Percentiles rank a stretch among this genome's conserved stretches.
Conservation (phyloP, 2,113 vertebrate species). For the Chionodraco myersi region DNA sequence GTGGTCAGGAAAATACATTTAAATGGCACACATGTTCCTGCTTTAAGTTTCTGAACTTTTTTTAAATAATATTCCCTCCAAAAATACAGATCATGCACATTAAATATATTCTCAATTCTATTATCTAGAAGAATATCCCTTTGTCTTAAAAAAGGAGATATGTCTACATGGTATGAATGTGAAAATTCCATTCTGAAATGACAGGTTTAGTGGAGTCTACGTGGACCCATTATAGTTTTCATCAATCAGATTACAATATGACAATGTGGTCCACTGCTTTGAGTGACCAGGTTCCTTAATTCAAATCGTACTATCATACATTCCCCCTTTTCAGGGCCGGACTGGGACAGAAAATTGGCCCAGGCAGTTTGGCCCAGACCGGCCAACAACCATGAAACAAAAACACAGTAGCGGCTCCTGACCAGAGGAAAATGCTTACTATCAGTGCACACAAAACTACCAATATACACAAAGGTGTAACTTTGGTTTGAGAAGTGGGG, state of each 20-base stretch:
- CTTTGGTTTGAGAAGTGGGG: too few species aligned
- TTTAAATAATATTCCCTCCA: slow-evolving; percentile 5
- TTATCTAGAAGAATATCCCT: slow-evolving; percentile 27
- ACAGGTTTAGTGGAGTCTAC: slow-evolving; percentile 52
- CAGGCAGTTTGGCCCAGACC: too few species aligned
- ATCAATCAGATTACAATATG: slow-evolving; percentile 42
- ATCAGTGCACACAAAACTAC: too few species aligned
- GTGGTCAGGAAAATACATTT: slow-evolving; percentile 38
- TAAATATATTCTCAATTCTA: slow-evolving; percentile 16
- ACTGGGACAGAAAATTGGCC: too few species aligned
- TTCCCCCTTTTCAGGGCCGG: too few species aligned
- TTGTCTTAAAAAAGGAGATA: slow-evolving; percentile 22
- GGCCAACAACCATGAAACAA: too few species aligned
- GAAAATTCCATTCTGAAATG: slow-evolving; percentile 59
- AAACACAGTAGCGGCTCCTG: too few species aligned
- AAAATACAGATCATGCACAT: slow-evolving; percentile 35
- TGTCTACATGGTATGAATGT: slow-evolving; percentile 36
- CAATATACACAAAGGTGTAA: too few species aligned
- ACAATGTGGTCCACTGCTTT: neutral
- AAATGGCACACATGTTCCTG: slow-evolving; percentile 26
- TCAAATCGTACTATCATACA: too few species aligned
- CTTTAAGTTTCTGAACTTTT: slow-evolving; percentile 27
- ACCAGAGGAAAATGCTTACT: too few species aligned
- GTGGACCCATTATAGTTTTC: slow-evolving; percentile 55
- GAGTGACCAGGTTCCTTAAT: slow-evolving; percentile 21